Evolutionary conservation across 2,888 invertebrate species (phyloP).

Genomic region (Asteroscopus sphinx): DNA sequence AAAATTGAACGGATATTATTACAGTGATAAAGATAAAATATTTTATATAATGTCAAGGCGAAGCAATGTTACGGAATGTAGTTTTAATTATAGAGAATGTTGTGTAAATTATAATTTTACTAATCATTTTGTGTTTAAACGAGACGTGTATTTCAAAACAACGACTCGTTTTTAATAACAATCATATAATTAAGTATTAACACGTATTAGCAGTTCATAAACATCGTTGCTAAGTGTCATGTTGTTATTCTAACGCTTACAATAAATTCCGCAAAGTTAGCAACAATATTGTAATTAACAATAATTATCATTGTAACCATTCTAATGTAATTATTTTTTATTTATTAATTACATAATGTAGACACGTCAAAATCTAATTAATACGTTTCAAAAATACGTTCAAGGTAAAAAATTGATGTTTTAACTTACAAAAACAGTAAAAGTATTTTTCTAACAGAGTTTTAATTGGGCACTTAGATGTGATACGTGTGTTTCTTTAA

Average conservation of each 20-base stretch:
- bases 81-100: constrained; percentile 2
- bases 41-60: neutral
- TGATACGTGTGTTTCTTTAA: constrained; percentile 1
- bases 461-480: neutral
- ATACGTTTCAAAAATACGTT: neutral
- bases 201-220: constrained; percentile 4
- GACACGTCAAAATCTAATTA: constrained; percentile 1
- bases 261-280: constrained; percentile 17
- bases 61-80: constrained; percentile 28
- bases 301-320: constrained; percentile 6
- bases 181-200: constrained; percentile 12
- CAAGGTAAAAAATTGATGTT: constrained; percentile 2
- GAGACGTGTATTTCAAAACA: constrained; percentile 15
- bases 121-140: constrained; percentile 13
- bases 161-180: constrained; percentile 12
- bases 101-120: constrained; percentile 5
- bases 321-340: too few relatives aligned
- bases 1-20: constrained; percentile 2
- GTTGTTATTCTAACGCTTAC: constrained; percentile 5
- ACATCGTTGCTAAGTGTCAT: constrained; percentile 7
- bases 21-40: constrained; percentile 1
- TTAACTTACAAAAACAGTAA: too few relatives aligned
- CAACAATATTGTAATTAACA: constrained; percentile 14
- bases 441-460: too few relatives aligned
- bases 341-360: constrained; percentile 4